phyloP scores from a whole-genome alignment of 2,888 invertebrate species.

The Ormyrus labotus region DNA sequence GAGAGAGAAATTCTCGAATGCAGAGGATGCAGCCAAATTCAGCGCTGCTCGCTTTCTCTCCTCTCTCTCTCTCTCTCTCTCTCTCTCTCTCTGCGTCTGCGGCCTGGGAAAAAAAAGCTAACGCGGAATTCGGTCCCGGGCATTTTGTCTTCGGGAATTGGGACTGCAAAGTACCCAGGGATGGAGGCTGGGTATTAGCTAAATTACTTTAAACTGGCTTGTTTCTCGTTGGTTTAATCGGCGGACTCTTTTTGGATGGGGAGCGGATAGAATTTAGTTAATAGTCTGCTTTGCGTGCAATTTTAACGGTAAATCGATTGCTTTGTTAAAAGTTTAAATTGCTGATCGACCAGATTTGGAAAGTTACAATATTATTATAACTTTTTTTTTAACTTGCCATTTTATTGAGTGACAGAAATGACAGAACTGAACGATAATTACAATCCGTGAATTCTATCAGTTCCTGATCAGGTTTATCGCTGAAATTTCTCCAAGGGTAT shows the following conservation, averaged over 20 bases:
- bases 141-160: slow-evolving; percentile 2
- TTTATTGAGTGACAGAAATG: too few relatives aligned
- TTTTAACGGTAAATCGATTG: too few relatives aligned
- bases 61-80: slow-evolving; percentile 14
- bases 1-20: slow-evolving; percentile 27
- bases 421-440: too few relatives aligned
- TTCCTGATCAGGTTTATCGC: too few relatives aligned
- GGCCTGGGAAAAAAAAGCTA: slow-evolving; percentile 12
- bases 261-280: too few relatives aligned
- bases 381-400: too few relatives aligned
- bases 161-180: background rate
- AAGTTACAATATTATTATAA: too few relatives aligned
- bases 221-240: background rate
- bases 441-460: too few relatives aligned
- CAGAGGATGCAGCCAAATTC: background rate
- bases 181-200: too few relatives aligned
- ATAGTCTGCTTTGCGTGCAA: too few relatives aligned
- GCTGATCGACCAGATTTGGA: too few relatives aligned
- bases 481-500: background rate
- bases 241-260: background rate
- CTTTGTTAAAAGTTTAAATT: too few relatives aligned
- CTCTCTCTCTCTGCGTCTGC: slow-evolving; percentile 20
- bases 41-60: background rate
- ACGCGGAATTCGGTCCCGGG: background rate
- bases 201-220: background rate